phyloP scores from a whole-genome alignment of 2,113 vertebrate species.

The Malurus melanocephalus region DNA sequence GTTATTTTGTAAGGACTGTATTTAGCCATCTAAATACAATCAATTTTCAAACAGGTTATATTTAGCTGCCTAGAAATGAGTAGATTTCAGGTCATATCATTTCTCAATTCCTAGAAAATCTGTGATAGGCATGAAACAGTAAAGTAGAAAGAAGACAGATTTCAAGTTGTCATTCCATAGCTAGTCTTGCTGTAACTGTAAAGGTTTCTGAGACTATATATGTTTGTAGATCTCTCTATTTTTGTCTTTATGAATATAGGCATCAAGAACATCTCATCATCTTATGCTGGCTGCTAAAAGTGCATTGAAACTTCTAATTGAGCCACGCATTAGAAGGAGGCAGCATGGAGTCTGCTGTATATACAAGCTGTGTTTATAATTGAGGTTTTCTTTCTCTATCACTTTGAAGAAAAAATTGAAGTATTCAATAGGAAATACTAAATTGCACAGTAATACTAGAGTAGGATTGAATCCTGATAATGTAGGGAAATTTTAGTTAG shows the following conservation, averaged over 20 bases:
- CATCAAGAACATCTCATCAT: not conserved
- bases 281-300: not conserved
- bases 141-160: not conserved
- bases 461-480: not conserved
- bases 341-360: not conserved
- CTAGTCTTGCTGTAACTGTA: not conserved
- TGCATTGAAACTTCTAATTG: not conserved
- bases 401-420: not conserved
- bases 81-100: not conserved
- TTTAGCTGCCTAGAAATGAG: not conserved
- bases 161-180: not conserved
- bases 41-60: not conserved
- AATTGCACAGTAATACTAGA: not conserved
- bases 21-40: not conserved
- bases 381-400: not conserved
- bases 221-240: not conserved
- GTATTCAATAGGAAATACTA: not conserved
- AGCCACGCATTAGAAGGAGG: not conserved
- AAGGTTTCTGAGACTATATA: not conserved
- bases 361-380: not conserved
- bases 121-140: not conserved
- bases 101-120: not conserved
- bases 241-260: not conserved
- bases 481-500: not conserved
- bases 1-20: not conserved